Base-by-base conservation (phyloP, 2,797 vertebrate genomes). In the Neosilurus mollespiculum region DNA sequence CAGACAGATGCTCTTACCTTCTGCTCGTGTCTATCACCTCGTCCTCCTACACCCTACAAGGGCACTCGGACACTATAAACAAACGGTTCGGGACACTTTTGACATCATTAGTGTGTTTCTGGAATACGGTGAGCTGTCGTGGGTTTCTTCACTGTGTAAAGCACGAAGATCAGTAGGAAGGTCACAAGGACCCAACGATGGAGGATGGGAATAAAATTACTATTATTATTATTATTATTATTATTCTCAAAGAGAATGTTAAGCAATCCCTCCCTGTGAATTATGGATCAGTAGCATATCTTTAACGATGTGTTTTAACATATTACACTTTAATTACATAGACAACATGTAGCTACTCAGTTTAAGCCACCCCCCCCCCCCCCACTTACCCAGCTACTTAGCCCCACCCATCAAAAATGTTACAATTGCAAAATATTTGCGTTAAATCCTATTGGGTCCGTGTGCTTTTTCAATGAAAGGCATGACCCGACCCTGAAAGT, bases 1-100 rank as follows among this genome's bases (percentile, higher is more conserved):
- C 11, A 53, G 67, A 64, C 58, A 62, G 69, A 73, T 62, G 81
- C 61, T 82, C 71, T 58, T 66, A 34, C 64, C 15, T 34, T 66
- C 64, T 65, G 64, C 64, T 24, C 26, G 64, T 16, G 64, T 34
- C 26, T 7, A 66, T 26, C 16, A 30, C 15, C 16, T 34, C 26
- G 2, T 30, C 64, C 24, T 14, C 5, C 26, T 61, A 20, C 58
- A 61, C 58, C 58, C 58, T 59, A 20, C 26, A 6, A 30, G 26
- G 26, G 15, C 64, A 66, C 64, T 0, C 7, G 15, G 30, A 66
- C 26, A 16, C 26, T 9, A 34, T 15, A 34, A 15, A 66, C 16
- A 26, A 26, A 66, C 2, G 26, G 14, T 66, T 66, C 26, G 0
- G 15, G 26, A 66, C 24, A 66, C 64, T 30, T 66, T 66, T 66